These are phyloP conservation scores for Luperina nickerlii DNA, from an alignment of 2,888 invertebrate species.

Conservation along the genomic window DNA sequence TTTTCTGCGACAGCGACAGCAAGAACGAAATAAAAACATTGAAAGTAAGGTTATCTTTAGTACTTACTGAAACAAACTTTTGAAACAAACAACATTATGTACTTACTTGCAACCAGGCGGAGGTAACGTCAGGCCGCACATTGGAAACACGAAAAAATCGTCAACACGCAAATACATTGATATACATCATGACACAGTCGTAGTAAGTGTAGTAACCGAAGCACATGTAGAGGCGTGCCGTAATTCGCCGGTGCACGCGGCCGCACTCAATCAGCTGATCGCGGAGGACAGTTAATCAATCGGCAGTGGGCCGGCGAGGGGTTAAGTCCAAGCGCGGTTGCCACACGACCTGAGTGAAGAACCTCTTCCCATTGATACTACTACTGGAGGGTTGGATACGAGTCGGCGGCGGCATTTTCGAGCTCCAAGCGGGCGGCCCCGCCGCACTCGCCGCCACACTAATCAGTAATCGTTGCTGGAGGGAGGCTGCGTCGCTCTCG, in stretches of 20 bases:
- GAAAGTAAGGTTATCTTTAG: conserved; percentile 64
- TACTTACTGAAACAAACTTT: conserved; percentile 55
- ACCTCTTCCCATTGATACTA: conserved; percentile 67
- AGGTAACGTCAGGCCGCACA: conserved; percentile 70
- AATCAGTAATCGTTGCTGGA: conserved; percentile 91
- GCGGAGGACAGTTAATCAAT: conserved; percentile 67
- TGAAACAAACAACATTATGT: conserved; percentile 59
- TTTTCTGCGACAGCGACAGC: conserved; percentile 45
- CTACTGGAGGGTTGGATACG: conserved; percentile 60
- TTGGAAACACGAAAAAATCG: conserved; percentile 74
- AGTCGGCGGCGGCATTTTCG: conserved; percentile 81
- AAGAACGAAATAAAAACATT: conserved; percentile 65
- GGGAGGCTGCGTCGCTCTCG: conserved; percentile 88
- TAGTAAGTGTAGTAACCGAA: conserved; percentile 81
- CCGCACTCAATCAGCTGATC: conserved; percentile 84
- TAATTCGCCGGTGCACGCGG: conserved; percentile 74
- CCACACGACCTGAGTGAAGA: conserved; percentile 57
- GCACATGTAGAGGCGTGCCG: conserved; percentile 84
- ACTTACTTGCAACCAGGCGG: conserved; percentile 77
- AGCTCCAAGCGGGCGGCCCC: conserved; percentile 82
- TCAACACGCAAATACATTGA: conserved; percentile 84
- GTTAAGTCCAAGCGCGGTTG: conserved; percentile 50
- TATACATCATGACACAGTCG: conserved; percentile 83
- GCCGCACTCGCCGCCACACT: conserved; percentile 89
- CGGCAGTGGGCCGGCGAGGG: conserved; percentile 45